Evolutionary conservation across 2,888 invertebrate genomes (phyloP).

Genomic region (Aproaerema taeniolella): DNA sequence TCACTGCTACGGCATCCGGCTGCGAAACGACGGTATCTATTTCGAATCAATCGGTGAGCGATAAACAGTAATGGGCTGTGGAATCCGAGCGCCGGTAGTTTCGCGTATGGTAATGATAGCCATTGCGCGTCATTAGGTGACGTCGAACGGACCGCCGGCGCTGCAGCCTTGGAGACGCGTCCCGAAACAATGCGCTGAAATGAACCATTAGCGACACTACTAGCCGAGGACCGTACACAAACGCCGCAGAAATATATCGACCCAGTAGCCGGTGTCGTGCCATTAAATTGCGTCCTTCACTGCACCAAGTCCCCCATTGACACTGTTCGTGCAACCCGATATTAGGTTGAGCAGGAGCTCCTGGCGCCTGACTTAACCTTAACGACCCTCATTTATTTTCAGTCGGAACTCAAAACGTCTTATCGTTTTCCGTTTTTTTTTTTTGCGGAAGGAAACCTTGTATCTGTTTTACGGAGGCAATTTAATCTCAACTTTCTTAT

Average conservation of each 20-base stretch:
- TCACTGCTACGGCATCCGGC: conserved; percentile 25
- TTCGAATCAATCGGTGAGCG: conserved; percentile 29
- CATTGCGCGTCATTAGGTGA: conserved; percentile 20
- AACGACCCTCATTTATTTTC: no score
- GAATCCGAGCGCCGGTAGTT: conserved; percentile 8
- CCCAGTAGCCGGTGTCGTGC: conserved; percentile 52
- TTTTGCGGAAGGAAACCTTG: no score
- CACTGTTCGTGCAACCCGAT: conserved; percentile 24
- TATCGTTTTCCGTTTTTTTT: no score
- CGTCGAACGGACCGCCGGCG: conserved; percentile 8
- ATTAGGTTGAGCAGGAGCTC: conserved; percentile 16
- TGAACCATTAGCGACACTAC: conserved; percentile 20
- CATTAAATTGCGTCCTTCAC: conserved; percentile 48
- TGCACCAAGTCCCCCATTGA: conserved; percentile 37
- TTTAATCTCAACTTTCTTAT: no score
- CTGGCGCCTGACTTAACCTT: no score
- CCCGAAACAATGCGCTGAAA: conserved; percentile 32
- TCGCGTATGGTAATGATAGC: conserved; percentile 13
- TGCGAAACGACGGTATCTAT: conserved; percentile 36
- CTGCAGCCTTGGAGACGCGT: conserved; percentile 36
- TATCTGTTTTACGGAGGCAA: no score
- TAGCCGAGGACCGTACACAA: conserved; percentile 18
- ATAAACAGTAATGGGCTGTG: conserved; percentile 14
- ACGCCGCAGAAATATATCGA: conserved; percentile 72
- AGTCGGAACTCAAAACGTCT: no score